A percentile compares a stretch with the other conserved stretches of the same genome.
Evolutionary conservation across 2,888 invertebrate genomes (phyloP).

Genomic region (Prosopocoilus inquinatus): DNA sequence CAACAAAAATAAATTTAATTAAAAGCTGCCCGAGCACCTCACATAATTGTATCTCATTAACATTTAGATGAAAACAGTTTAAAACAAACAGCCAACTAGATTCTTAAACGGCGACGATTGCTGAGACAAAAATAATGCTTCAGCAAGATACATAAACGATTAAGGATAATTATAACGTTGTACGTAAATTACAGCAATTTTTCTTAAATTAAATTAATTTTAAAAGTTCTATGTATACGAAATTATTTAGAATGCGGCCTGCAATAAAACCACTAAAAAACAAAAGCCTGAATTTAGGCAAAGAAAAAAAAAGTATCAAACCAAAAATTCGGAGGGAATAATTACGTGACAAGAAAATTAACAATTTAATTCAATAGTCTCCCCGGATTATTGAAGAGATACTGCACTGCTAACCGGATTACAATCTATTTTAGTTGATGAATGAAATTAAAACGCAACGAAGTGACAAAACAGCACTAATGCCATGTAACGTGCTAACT

Average conservation of each 20-base stretch:
- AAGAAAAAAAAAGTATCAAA: too few relatives aligned
- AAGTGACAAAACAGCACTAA: neutral
- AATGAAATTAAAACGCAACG: neutral
- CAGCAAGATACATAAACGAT: neutral
- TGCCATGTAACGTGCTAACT: neutral
- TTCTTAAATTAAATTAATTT: too few relatives aligned
- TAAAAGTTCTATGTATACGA: too few relatives aligned
- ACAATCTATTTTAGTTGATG: neutral
- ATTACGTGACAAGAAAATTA: too few relatives aligned
- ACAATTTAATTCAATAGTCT: neutral
- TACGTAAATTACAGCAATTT: too few relatives aligned
- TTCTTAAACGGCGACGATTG: too few relatives aligned
- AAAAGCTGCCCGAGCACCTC: neutral
- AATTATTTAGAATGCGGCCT: too few relatives aligned
- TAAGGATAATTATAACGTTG: too few relatives aligned
- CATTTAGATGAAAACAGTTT: conserved; percentile 1
- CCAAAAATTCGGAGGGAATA: too few relatives aligned
- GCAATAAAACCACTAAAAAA: too few relatives aligned
- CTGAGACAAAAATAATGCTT: neutral
- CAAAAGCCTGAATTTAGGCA: too few relatives aligned
- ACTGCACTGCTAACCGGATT: neutral
- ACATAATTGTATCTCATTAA: conserved; percentile 8
- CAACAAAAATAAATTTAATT: conserved; percentile 50
- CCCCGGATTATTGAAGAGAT: neutral
- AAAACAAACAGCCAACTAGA: conserved; percentile 3